Evolutionary conservation across 2,797 vertebrate species (phyloP).

Genomic region (Esox masquinongy): DNA sequence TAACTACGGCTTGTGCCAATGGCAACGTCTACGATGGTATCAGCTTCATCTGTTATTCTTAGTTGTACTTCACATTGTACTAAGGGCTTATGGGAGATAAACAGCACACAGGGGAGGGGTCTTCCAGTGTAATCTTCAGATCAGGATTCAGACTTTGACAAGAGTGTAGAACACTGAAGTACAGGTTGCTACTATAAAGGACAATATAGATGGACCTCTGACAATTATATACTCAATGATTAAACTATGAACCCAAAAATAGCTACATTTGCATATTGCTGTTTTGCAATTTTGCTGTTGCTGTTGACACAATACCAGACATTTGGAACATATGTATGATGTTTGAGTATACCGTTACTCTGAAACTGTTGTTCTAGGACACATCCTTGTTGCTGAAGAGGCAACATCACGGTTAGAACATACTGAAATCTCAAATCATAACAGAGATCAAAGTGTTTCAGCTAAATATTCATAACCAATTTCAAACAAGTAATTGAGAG

Average conservation of each 20-base stretch:
- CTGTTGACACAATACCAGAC: not conserved
- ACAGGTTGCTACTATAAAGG: conserved; percentile 16
- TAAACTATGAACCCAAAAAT: not conserved
- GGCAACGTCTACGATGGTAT: conserved; percentile 55
- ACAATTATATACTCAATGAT: not conserved
- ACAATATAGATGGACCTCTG: not conserved
- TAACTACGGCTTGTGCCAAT: conserved; percentile 53
- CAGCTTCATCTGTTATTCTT: conserved; percentile 57
- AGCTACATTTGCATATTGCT: not conserved
- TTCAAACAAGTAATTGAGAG: not conserved
- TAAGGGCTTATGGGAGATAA: conserved; percentile 50
- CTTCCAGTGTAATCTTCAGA: conserved; percentile 44
- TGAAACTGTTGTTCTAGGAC: not conserved
- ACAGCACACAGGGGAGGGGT: conserved; percentile 37
- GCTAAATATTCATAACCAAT: not conserved
- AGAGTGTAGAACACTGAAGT: conserved; percentile 13
- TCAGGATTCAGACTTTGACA: conserved; percentile 32
- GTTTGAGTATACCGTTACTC: not conserved
- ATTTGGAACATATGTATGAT: not conserved
- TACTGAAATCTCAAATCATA: not conserved
- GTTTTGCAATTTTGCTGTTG: no score
- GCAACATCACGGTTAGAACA: not conserved
- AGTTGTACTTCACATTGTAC: conserved; percentile 39
- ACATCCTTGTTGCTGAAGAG: not conserved
- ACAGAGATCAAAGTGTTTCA: not conserved